Evolutionary conservation across 2,888 invertebrate species (phyloP).

Genomic region (Euplagia quadripunctaria): DNA sequence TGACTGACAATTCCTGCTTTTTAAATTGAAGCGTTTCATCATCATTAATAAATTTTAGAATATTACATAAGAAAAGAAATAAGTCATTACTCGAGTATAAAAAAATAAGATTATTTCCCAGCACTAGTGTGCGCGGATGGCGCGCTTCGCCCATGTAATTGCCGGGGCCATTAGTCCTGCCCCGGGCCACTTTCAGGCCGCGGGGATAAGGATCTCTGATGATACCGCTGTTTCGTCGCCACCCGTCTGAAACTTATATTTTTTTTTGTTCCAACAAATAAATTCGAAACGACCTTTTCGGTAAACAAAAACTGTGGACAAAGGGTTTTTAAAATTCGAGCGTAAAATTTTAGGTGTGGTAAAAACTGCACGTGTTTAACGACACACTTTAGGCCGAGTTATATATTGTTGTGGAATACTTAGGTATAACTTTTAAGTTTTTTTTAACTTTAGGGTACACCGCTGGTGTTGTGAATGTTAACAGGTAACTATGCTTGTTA

Average conservation of each 20-base stretch:
- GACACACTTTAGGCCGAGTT: not conserved
- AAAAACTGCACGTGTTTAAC: not conserved
- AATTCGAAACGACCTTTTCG: slow-evolving; percentile 31
- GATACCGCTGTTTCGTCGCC: slow-evolving; percentile 55
- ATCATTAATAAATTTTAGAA: too few relatives aligned
- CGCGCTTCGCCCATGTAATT: slow-evolving; percentile 65
- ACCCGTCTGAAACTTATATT: slow-evolving; percentile 28
- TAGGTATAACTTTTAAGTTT: not conserved
- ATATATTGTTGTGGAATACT: not conserved
- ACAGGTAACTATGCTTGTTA: too few relatives aligned
- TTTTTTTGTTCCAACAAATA: slow-evolving; percentile 28
- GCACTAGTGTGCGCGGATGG: slow-evolving; percentile 36
- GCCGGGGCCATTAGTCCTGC: slow-evolving; percentile 72
- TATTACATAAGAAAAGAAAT: not conserved
- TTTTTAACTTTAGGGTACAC: too few relatives aligned
- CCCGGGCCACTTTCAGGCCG: slow-evolving; percentile 59
- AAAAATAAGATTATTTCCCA: slow-evolving; percentile 9
- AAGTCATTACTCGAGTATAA: not conserved
- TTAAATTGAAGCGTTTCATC: too few relatives aligned
- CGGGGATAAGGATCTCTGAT: slow-evolving; percentile 64
- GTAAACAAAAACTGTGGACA: slow-evolving; percentile 21
- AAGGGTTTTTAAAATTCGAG: slow-evolving; percentile 6
- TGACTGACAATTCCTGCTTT: too few relatives aligned
- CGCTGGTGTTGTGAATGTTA: not conserved
- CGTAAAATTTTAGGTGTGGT: not conserved